Percentiles rank a stretch among this genome's conserved stretches.
Evolutionary conservation across 2,888 invertebrate genomes (phyloP).

Genomic region (Seira ritae): DNA sequence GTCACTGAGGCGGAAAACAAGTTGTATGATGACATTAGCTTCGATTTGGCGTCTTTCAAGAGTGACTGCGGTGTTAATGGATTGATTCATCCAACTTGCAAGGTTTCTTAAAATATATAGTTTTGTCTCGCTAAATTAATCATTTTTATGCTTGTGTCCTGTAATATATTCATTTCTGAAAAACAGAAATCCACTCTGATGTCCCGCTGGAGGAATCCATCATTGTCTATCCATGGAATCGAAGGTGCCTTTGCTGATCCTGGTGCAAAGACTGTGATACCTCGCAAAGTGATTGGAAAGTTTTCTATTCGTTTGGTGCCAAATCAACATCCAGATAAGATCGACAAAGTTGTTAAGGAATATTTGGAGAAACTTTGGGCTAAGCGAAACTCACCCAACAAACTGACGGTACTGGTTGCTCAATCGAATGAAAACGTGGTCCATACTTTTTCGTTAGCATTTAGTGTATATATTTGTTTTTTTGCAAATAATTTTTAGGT

Average conservation of each 20-base stretch:
- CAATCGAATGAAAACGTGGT: background rate
- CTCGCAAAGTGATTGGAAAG: conserved; percentile 94
- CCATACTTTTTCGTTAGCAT: background rate
- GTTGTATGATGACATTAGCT: conserved; percentile 89
- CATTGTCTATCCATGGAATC: conserved; percentile 95
- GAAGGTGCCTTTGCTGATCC: conserved; percentile 95
- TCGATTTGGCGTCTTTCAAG: conserved; percentile 75
- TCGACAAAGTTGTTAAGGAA: conserved; percentile 86
- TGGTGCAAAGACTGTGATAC: conserved; percentile 97
- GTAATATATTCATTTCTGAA: background rate
- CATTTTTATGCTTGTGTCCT: background rate
- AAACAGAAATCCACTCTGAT: conserved; percentile 82
- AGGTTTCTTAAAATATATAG: conserved; percentile 44
- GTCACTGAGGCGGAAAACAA: conserved; percentile 83
- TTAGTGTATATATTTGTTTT: background rate
- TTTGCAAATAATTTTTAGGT: conserved; percentile 67
- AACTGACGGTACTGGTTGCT: conserved; percentile 81
- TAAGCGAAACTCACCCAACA: conserved; percentile 89
- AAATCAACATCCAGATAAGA: conserved; percentile 86
- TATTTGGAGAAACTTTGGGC: conserved; percentile 87
- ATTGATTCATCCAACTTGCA: conserved; percentile 57
- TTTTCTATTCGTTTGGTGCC: conserved; percentile 98
- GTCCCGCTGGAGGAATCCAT: conserved; percentile 97
- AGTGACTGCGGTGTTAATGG: conserved; percentile 61
- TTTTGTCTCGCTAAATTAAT: background rate